A percentile compares a stretch with the other conserved stretches of the same genome.
phyloP scores from a whole-genome alignment of 1,140 invertebrate species.

The Hypothenemus hampei region DNA sequence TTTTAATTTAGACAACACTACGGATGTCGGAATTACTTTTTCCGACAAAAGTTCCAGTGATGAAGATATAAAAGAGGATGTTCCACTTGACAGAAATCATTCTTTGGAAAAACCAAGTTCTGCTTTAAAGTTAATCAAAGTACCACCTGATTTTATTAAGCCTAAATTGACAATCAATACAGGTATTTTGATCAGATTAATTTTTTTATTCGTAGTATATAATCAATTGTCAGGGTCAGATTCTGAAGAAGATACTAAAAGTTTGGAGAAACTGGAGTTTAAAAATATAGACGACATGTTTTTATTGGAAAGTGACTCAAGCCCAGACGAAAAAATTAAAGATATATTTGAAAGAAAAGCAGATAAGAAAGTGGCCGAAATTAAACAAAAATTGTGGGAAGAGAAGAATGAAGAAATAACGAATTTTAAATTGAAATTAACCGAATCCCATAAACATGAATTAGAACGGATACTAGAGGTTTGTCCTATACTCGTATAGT shows the following conservation, averaged over 20 bases:
- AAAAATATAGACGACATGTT: slow-evolving; percentile 28
- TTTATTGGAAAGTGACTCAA: slow-evolving; percentile 29
- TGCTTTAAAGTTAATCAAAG: slow-evolving; percentile 47
- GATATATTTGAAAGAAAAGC: slow-evolving; percentile 49
- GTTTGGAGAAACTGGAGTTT: slow-evolving; percentile 44
- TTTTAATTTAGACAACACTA: slow-evolving; percentile 54
- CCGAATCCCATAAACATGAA: slow-evolving; percentile 50
- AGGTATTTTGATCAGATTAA: background rate
- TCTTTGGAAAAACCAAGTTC: slow-evolving; percentile 16
- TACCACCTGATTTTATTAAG: slow-evolving; percentile 53
- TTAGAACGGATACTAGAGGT: slow-evolving; percentile 50
- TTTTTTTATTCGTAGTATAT: background rate
- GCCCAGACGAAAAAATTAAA: slow-evolving; percentile 33
- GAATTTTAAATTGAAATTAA: slow-evolving; percentile 44
- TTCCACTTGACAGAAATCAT: slow-evolving; percentile 29
- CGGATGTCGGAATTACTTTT: slow-evolving; percentile 36
- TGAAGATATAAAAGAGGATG: slow-evolving; percentile 36
- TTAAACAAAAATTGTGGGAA: slow-evolving; percentile 40
- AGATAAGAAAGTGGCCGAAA: slow-evolving; percentile 49
- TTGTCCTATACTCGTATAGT: too few relatives aligned
- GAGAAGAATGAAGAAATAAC: slow-evolving; percentile 44
- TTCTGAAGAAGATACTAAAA: slow-evolving; percentile 53
- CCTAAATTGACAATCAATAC: slow-evolving; percentile 51
- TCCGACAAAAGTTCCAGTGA: slow-evolving; percentile 41
- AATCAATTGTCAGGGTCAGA: slow-evolving; percentile 40